Base-by-base conservation (phyloP, 2,888 invertebrate species). In the Dastarcus helophoroides region DNA sequence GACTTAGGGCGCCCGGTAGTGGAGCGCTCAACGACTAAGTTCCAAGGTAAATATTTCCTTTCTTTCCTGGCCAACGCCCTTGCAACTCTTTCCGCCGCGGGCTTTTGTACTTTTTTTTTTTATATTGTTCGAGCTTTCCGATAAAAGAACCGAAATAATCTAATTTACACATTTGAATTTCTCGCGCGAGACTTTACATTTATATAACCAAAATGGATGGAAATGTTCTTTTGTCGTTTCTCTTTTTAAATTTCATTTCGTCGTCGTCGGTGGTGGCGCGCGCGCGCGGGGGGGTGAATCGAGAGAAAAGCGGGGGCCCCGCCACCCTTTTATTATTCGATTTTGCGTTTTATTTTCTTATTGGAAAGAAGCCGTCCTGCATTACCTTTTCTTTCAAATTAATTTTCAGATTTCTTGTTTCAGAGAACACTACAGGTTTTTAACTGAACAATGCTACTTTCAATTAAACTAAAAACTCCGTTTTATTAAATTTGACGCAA, bases 131-230 rank as follows among this genome's bases (percentile, higher is more conserved):
- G 50, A 47, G 51, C 50, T 50, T 50, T 51, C 44, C 53, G 51
- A 55, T 56, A 56, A 56, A 56, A 55, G 55, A 56, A 54, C 49
- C 48, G 56, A 54, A 56, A 57, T 58, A 58, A 58, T 58, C 56
- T 54, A 58, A 58, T 58, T 58, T 58, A 58, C 57, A 56, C 58
- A 57, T 58, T 56, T 58, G 56, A 56, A 56, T 56, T 57, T 57
- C 56, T 54, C 50, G 44, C 51, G 48, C 51, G 53, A 52, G 51
- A 53, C 53, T 55, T 56, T 56, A 54, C 54, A 54, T 54, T 56
- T 56, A 54, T 54, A 51, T 54, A 56, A 56, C 54, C 51, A 50
- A 56, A 55, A 56, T 52, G 56, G 53, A 56, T 53, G 53, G 53
- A 54, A 56, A 56, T 55, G 50, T 54, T 55, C 57, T 50, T 54